These are phyloP conservation scores for Chloroceryle inda DNA, from an alignment of 2,797 vertebrate genomes.

Conservation along the genomic window DNA sequence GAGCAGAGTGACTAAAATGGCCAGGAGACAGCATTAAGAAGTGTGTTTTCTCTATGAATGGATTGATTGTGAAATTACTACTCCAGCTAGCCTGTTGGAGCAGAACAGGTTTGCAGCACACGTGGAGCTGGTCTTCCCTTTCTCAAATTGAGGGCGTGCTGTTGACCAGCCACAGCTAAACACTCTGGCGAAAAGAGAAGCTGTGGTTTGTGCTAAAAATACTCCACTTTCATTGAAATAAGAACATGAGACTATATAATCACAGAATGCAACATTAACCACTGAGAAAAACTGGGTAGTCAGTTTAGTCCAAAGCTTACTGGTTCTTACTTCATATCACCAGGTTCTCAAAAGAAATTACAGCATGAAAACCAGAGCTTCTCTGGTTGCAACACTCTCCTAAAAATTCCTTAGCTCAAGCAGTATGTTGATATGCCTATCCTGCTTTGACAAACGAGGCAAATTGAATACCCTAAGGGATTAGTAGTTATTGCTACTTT, in stretches of 20 bases:
- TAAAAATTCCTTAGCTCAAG: background rate
- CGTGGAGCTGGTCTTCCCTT: background rate
- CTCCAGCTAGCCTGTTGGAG: background rate
- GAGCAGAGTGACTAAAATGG: background rate
- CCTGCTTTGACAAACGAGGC: constrained; percentile 4
- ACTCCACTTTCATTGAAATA: background rate
- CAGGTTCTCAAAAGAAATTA: constrained; percentile 36
- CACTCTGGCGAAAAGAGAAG: background rate
- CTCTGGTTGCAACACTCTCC: background rate
- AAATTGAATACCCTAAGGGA: background rate
- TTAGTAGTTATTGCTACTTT: background rate
- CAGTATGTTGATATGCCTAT: background rate
- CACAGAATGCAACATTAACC: constrained; percentile 60
- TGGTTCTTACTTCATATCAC: constrained; percentile 60
- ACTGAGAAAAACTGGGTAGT: constrained; percentile 36
- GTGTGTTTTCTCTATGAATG: background rate
- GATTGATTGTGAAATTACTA: background rate
- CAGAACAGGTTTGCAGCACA: background rate
- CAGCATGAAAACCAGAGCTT: background rate
- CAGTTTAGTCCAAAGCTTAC: constrained; percentile 38
- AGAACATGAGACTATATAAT: constrained; percentile 26
- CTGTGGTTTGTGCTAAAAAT: constrained; percentile 25
- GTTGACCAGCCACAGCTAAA: background rate
- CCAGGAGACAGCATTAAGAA: background rate
- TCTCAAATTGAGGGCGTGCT: constrained; percentile 8